phyloP scores from a whole-genome alignment of 37 sponge, comb jelly and placozoan species.

The Crambe crambe region DNA sequence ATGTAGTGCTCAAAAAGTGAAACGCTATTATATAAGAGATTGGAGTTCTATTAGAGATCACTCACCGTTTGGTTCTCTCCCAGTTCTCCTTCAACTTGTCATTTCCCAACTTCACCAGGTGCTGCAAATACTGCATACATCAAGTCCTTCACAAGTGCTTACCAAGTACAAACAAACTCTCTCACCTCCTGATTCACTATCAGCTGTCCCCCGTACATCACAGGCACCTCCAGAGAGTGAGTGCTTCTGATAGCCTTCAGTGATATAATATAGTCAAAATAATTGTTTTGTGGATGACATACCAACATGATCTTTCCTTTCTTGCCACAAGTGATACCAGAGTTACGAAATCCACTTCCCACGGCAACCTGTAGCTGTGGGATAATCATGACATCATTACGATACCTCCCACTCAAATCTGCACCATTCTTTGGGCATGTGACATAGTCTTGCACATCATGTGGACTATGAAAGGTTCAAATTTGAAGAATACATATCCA shows the following conservation, averaged over 20 bases:
- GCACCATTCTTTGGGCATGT: constrained; percentile 60
- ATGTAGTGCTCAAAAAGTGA: too few relatives aligned
- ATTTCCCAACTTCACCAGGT: constrained; percentile 69
- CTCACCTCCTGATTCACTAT: constrained; percentile 65
- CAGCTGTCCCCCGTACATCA: constrained; percentile 51
- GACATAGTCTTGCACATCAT: constrained; percentile 61
- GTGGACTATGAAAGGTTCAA: constrained; percentile 92
- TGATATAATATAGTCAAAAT: not conserved
- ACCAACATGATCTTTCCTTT: constrained; percentile 76
- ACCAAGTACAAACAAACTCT: too few relatives aligned
- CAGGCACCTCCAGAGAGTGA: constrained; percentile 71
- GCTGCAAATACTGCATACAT: constrained; percentile 51
- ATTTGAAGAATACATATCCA: constrained; percentile 77
- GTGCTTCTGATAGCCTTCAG: constrained; percentile 81
- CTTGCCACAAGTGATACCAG: constrained; percentile 81
- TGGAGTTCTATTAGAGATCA: too few relatives aligned
- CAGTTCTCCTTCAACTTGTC: constrained; percentile 66
- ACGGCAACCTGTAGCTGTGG: constrained; percentile 68
- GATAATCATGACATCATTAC: not conserved
- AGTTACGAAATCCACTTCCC: constrained; percentile 81
- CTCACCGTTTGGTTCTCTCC: constrained; percentile 61
- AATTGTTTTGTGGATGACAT: constrained; percentile 5
- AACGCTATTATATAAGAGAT: too few relatives aligned
- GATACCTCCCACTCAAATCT: not conserved
- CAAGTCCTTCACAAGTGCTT: not conserved